Base-by-base conservation (phyloP, 2,888 invertebrate genomes). In the Leptopilina drosophilae region DNA sequence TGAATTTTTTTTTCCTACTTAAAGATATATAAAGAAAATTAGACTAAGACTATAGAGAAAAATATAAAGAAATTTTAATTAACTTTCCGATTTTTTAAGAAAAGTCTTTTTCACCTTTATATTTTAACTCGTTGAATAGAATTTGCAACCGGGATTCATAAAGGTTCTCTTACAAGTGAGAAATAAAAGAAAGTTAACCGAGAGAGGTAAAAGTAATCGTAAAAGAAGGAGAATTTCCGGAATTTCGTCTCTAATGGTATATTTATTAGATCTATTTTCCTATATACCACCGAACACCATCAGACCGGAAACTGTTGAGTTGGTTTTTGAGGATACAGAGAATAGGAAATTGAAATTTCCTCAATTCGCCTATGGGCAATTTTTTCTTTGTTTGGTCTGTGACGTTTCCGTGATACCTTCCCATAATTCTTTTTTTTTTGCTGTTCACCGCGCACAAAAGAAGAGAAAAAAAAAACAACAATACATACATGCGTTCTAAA, bases 401-500 rank as follows among this genome's bases (percentile, higher is more conserved):
- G 46, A 66, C 20, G 46, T 67, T 67, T 67, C 49, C 67, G 67
- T 67, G 67, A 67, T 67, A 15, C 8, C 20, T 49, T 46, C 20
- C 9, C 46, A 67, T 67, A 67, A 67, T 67, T 20, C 12, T 15
- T 15, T 20, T 20, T 20, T 20, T 20, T 5, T 20, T 12, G 9
- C 49, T 49, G 15, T 20, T 20, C 9, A 15, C 9, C 15, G 33
- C 33, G 33, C 33, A 49, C 49, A 49, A 49, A 49, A 49, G 11
- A 12, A 42, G 42, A 42, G 11, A 46, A 9, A 66, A 15, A 66
- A 15, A 4, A n/a, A 66, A 42, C 20, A 42, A 46, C 42, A 15
- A 46, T 49, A 67, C 67, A 46, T 49, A 67, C 67, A 67, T 67
- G 67, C 67, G 67, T 67, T 5, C 20, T 67, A 49, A 67, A 67